Evolutionary conservation across 2,888 invertebrate species (phyloP).

Genomic region (Dryocosmus kuriphilus): DNA sequence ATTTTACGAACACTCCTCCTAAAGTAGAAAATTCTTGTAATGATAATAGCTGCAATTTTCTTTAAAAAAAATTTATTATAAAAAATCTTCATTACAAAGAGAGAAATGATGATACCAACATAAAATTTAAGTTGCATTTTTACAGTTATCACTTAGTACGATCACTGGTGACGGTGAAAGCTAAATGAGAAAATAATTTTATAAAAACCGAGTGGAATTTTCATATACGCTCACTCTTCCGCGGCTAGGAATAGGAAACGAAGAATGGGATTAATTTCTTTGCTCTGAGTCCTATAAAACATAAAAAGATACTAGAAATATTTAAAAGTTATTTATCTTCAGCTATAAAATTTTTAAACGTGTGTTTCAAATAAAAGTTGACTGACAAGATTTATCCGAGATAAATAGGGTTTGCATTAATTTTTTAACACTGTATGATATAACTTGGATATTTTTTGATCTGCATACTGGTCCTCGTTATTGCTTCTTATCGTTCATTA

Average conservation of each 20-base stretch:
- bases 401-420: too few species aligned
- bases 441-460: background rate
- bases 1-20: background rate
- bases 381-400: too few species aligned
- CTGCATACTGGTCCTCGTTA: background rate
- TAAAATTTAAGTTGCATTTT: background rate
- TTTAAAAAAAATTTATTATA: background rate
- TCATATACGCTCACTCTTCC: background rate
- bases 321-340: too few species aligned
- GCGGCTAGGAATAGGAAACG: background rate
- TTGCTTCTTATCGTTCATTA: slow-evolving; percentile 6
- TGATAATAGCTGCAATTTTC: background rate
- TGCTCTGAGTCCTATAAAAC: background rate
- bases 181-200: background rate
- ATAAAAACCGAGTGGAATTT: background rate
- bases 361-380: too few species aligned
- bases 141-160: background rate
- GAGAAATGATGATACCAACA: background rate
- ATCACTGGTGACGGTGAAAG: background rate
- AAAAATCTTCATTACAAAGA: background rate
- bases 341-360: too few species aligned
- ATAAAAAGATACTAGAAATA: too few species aligned
- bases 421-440: background rate
- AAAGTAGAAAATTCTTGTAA: background rate
- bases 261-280: background rate